These are phyloP conservation scores for Anguilla obscura DNA, from an alignment of 2,797 vertebrate species.

Conservation along the genomic window DNA sequence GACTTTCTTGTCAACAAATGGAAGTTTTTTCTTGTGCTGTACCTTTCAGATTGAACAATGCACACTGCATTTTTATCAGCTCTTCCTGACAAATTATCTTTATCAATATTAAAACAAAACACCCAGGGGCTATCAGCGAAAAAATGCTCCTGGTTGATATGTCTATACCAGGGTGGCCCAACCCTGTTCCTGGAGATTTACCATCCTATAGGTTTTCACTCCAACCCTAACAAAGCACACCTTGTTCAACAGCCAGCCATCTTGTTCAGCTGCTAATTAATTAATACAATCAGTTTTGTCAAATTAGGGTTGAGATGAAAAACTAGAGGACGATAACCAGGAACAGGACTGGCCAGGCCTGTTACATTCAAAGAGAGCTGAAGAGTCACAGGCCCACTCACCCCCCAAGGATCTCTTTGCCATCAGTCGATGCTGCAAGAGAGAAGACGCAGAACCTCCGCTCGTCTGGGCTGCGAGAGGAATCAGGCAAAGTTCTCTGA, in stretches of 20 bases:
- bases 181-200: too few relatives aligned
- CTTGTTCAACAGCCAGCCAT: too few relatives aligned
- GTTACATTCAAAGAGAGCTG: background rate
- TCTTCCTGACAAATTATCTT: background rate
- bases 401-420: slow-evolving; percentile 90
- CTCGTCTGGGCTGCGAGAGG: slow-evolving; percentile 80
- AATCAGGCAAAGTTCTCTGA: slow-evolving; percentile 36
- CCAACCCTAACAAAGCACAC: too few relatives aligned
- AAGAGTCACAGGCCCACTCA: slow-evolving; percentile 62
- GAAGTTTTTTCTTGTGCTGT: background rate
- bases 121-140: background rate
- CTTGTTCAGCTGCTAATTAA: too few relatives aligned
- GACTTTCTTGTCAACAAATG: background rate
- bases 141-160: background rate
- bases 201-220: too few relatives aligned
- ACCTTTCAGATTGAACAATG: background rate
- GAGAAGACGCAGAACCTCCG: slow-evolving; percentile 93
- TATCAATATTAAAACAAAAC: too few relatives aligned
- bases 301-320: too few relatives aligned
- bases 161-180: too few relatives aligned
- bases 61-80: background rate
- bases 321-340: too few relatives aligned
- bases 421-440: slow-evolving; percentile 85
- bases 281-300: too few relatives aligned
- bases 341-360: background rate